phyloP scores from a whole-genome alignment of 2,888 invertebrate species.

The Taphrorychus bicolor region DNA sequence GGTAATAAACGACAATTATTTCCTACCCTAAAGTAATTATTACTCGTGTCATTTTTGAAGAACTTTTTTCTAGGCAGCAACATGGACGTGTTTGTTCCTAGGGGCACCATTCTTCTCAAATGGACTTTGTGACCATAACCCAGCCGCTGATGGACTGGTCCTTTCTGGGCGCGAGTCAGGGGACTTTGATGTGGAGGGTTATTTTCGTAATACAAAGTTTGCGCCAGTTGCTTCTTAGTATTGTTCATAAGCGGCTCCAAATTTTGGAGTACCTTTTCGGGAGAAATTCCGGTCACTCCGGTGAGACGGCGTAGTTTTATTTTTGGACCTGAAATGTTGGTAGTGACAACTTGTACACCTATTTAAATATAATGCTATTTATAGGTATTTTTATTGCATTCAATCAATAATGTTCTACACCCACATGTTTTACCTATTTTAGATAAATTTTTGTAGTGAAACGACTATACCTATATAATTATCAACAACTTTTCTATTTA shows the following conservation, averaged over 20 bases:
- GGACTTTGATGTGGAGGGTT: constrained; percentile 41
- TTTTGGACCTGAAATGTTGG: too few relatives aligned
- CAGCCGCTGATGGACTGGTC: constrained; percentile 46
- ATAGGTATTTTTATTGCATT: too few relatives aligned
- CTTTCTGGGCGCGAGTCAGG: constrained; percentile 35
- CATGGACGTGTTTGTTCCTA: constrained; percentile 43
- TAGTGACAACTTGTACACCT: too few relatives aligned
- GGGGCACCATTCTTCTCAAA: constrained; percentile 34
- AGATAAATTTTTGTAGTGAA: too few relatives aligned
- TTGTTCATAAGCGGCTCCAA: constrained; percentile 42
- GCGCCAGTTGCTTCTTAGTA: constrained; percentile 45
- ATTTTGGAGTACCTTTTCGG: constrained; percentile 39
- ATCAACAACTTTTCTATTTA: too few relatives aligned
- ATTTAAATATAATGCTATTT: too few relatives aligned
- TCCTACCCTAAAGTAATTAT: background rate
- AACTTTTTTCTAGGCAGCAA: constrained; percentile 37
- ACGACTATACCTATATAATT: too few relatives aligned
- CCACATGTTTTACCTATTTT: too few relatives aligned
- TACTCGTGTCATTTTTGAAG: background rate
- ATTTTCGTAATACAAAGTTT: constrained; percentile 45
- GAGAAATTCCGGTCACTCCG: too few relatives aligned
- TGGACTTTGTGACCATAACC: constrained; percentile 37
- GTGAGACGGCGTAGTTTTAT: too few relatives aligned
- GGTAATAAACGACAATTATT: too few relatives aligned
- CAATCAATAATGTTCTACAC: too few relatives aligned